Conservation (phyloP, 2,113 vertebrate genomes). For the Corynorhinus townsendii region DNA sequence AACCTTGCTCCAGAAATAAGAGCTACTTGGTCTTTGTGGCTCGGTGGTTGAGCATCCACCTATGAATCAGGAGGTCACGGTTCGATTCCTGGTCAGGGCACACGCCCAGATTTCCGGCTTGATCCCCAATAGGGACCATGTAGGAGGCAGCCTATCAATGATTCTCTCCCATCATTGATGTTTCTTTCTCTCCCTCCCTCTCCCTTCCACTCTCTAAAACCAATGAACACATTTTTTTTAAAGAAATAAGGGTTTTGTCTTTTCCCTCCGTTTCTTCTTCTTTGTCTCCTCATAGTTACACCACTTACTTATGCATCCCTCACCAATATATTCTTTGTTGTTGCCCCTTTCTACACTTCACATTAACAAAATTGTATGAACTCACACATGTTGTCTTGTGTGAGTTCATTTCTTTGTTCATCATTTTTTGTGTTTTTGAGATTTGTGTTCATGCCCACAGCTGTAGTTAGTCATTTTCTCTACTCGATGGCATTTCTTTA, state of each 20-base stretch:
- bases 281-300: not conserved
- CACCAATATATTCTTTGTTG: not conserved
- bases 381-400: not conserved
- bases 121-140: no score
- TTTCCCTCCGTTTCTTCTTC: not conserved
- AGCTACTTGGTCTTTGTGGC: no score
- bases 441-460: not conserved
- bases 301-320: accelerated
- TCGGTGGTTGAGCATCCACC: no score
- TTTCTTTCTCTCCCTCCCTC: no score
- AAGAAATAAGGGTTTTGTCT: no score
- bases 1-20: not conserved
- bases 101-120: no score
- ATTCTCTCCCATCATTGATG: no score
- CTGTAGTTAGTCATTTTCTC: not conserved
- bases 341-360: not conserved
- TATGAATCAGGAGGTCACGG: no score
- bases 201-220: no score
- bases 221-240: no score
- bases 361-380: not conserved
- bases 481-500: not conserved
- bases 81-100: no score
- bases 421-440: not conserved
- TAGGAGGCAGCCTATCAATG: no score
- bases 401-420: not conserved